A percentile compares a stretch with the other conserved stretches of the same genome.
Evolutionary conservation across 2,113 vertebrate species (phyloP).

Genomic region (Tringa solitaria): DNA sequence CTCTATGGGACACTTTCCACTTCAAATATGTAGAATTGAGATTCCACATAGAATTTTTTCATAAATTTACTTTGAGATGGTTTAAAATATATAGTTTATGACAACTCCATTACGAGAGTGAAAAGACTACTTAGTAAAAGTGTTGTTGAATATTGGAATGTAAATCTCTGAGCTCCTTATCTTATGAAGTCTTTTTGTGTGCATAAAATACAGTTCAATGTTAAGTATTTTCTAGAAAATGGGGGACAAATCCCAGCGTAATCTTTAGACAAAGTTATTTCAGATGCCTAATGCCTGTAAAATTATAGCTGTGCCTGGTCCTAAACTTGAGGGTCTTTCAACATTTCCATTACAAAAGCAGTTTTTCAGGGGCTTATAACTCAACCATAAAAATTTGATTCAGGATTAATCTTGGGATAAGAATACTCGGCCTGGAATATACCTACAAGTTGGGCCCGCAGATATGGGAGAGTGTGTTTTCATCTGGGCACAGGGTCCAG

Average conservation of each 20-base stretch:
- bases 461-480: neutral
- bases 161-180: slow-evolving; percentile 66
- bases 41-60: neutral
- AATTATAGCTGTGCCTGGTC: slow-evolving; percentile 65
- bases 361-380: slow-evolving; percentile 63
- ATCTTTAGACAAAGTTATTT: slow-evolving; percentile 75
- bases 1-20: neutral
- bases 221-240: slow-evolving; percentile 73
- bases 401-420: slow-evolving; percentile 28
- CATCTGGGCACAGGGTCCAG: neutral
- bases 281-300: slow-evolving; percentile 69
- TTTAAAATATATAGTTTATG: slow-evolving; percentile 62
- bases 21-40: slow-evolving; percentile 10
- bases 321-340: slow-evolving; percentile 69
- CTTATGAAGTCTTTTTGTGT: slow-evolving; percentile 66
- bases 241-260: slow-evolving; percentile 68
- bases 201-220: slow-evolving; percentile 72
- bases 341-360: slow-evolving; percentile 52
- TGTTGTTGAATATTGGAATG: slow-evolving; percentile 66
- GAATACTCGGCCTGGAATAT: slow-evolving; percentile 2
- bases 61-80: slow-evolving; percentile 23
- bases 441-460: neutral
- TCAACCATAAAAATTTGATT: slow-evolving; percentile 57
- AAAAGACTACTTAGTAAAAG: slow-evolving; percentile 49
- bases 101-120: slow-evolving; percentile 49